These are phyloP conservation scores for Acanthornis magna DNA, from an alignment of 2,797 vertebrate species.

Conservation along the genomic window DNA sequence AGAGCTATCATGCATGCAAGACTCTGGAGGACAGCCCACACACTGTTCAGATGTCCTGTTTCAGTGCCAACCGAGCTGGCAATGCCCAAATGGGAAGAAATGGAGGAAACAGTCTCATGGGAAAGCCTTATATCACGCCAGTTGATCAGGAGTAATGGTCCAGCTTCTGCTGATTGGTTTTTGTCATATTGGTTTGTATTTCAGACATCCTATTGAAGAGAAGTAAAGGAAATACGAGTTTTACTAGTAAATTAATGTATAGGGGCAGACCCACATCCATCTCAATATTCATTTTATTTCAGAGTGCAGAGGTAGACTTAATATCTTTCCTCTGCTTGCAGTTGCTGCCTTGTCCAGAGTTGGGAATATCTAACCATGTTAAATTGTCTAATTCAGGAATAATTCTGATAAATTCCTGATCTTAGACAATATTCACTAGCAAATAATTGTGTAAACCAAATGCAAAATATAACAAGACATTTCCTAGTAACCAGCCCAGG, in stretches of 20 bases:
- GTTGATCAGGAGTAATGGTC: neutral
- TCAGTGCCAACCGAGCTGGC: fast-evolving
- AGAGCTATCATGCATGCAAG: neutral
- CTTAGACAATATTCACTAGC: neutral
- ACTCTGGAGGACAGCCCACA: neutral
- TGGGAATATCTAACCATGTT: neutral
- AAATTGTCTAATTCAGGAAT: neutral
- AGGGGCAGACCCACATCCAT: neutral
- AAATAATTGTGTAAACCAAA: neutral
- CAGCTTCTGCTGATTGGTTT: neutral
- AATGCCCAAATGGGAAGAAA: neutral
- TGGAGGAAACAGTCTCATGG: neutral
- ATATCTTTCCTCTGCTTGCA: neutral
- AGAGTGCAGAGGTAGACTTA: neutral
- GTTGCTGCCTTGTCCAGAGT: neutral
- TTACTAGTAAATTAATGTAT: neutral
- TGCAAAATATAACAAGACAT: neutral
- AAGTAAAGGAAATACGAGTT: neutral
- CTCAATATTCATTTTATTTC: neutral
- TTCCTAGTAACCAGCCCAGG: neutral
- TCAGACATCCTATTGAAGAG: neutral
- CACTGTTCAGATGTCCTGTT: neutral
- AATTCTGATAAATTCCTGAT: neutral
- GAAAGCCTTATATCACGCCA: neutral
- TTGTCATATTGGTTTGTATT: neutral